These are phyloP conservation scores for Haliclona indistincta DNA, from an alignment of 37 sponge, comb jelly and placozoan genomes.

Conservation along the genomic window DNA sequence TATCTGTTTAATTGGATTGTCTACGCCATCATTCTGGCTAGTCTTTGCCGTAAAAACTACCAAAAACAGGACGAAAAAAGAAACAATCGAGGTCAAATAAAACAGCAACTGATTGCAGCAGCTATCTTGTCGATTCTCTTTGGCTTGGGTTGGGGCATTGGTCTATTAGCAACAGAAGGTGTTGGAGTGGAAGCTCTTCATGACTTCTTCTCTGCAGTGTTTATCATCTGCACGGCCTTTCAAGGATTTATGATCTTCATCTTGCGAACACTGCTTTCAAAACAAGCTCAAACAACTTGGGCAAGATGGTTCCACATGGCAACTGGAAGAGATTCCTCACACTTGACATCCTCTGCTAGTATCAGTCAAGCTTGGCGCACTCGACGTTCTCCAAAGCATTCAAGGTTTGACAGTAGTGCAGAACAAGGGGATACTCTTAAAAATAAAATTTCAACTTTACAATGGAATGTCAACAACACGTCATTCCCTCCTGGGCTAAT, in stretches of 20 bases:
- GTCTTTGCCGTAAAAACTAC: not conserved
- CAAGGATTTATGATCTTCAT: constrained; percentile 45
- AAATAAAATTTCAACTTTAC: no score
- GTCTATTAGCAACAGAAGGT: constrained; percentile 19
- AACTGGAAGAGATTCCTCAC: constrained; percentile 4
- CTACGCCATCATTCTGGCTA: not conserved
- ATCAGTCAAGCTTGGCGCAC: no score
- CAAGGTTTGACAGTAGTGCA: no score
- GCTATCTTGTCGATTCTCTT: constrained; percentile 24
- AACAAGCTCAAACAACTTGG: constrained; percentile 40
- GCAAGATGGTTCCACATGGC: not conserved
- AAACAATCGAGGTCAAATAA: not conserved
- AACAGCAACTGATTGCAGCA: constrained; percentile 8
- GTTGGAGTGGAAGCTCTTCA: not conserved
- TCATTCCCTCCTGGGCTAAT: no score
- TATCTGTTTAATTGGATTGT: constrained; percentile 4
- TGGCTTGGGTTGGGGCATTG: constrained; percentile 35
- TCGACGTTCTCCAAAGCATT: no score
- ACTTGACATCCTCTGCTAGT: constrained; percentile 3
- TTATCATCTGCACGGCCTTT: constrained; percentile 27
- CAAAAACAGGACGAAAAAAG: not conserved
- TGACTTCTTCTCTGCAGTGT: constrained; percentile 12
- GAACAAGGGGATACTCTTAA: no score
- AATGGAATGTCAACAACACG: no score
- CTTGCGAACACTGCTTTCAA: constrained; percentile 26